Conservation (phyloP, 1,140 invertebrate genomes). For the Diachasmimorpha longicaudata region DNA sequence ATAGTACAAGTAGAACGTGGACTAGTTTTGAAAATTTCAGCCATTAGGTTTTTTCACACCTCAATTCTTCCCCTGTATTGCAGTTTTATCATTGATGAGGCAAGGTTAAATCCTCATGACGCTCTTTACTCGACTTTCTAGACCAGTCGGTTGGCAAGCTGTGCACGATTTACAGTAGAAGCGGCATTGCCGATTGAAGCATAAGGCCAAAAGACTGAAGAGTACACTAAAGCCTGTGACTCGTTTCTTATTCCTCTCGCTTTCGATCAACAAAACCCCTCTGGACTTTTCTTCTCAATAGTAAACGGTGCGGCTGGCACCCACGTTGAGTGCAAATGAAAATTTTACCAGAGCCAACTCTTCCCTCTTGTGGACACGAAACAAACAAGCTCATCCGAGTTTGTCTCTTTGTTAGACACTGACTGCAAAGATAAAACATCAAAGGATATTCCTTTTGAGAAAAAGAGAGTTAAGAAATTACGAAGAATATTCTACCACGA, state of each 20-base stretch:
- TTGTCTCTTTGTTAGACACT: not conserved
- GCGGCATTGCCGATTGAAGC: constrained; percentile 12
- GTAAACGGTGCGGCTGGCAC: not conserved
- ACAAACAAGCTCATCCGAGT: constrained; percentile 32
- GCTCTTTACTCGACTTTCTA: not conserved
- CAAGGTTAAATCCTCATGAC: not conserved
- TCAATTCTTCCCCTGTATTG: not conserved
- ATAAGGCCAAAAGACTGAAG: not conserved
- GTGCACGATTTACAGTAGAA: not conserved
- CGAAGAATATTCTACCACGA: not conserved
- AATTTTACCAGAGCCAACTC: constrained; percentile 32
- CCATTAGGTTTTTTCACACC: not conserved
- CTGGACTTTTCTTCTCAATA: constrained; percentile 28
- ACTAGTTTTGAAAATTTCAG: not conserved
- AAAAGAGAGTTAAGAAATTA: not conserved
- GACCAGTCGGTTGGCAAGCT: not conserved
- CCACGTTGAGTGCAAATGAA: constrained; percentile 34
- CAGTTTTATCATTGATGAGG: not conserved
- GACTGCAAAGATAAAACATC: not conserved
- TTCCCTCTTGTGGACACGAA: constrained; percentile 29
- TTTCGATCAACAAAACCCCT: constrained; percentile 46
- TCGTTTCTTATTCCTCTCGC: constrained; percentile 49
- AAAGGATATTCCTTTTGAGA: not conserved
- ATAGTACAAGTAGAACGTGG: constrained; percentile 14
- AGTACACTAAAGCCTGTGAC: constrained; percentile 10